These are phyloP conservation scores for Drosophila punjabiensis DNA, from an alignment of 1,140 invertebrate genomes.

Conservation along the genomic window DNA sequence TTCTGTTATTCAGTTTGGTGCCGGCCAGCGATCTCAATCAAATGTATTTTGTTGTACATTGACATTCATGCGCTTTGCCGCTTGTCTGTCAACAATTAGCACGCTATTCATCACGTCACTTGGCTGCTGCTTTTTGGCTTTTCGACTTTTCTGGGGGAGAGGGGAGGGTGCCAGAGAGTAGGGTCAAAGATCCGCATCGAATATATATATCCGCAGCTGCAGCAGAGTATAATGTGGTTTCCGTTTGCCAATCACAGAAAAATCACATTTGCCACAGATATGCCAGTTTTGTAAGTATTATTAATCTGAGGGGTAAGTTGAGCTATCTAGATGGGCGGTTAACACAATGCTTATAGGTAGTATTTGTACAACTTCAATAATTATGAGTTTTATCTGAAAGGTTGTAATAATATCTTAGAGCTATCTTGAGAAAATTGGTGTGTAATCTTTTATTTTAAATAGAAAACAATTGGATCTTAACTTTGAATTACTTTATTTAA, in stretches of 20 bases:
- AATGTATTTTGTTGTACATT: conserved; percentile 70
- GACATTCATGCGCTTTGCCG: conserved; percentile 73
- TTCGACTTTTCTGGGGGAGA: conserved; percentile 18
- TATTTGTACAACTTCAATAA: too few species aligned
- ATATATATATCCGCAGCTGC: conserved; percentile 23
- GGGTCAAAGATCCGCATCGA: conserved; percentile 39
- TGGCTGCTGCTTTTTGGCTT: conserved; percentile 41
- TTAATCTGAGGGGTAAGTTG: conserved; percentile 5
- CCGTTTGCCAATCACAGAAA: conserved; percentile 25
- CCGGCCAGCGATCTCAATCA: conserved; percentile 72
- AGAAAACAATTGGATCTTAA: too few species aligned
- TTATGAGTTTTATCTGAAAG: background rate
- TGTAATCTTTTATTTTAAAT: background rate
- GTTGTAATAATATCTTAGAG: background rate
- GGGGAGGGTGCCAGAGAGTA: background rate
- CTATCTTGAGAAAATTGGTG: background rate
- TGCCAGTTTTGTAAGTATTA: conserved; percentile 1
- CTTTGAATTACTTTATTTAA: background rate
- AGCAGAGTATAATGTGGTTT: conserved; percentile 50
- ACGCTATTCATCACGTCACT: conserved; percentile 85
- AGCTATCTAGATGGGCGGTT: background rate
- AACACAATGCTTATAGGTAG: background rate
- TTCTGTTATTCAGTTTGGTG: background rate
- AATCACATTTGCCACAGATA: conserved; percentile 12
- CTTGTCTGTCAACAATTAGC: conserved; percentile 85